These are phyloP conservation scores for Petrosia ficiformis DNA, from an alignment of 37 sponge, comb jelly and placozoan species.

Conservation along the genomic window DNA sequence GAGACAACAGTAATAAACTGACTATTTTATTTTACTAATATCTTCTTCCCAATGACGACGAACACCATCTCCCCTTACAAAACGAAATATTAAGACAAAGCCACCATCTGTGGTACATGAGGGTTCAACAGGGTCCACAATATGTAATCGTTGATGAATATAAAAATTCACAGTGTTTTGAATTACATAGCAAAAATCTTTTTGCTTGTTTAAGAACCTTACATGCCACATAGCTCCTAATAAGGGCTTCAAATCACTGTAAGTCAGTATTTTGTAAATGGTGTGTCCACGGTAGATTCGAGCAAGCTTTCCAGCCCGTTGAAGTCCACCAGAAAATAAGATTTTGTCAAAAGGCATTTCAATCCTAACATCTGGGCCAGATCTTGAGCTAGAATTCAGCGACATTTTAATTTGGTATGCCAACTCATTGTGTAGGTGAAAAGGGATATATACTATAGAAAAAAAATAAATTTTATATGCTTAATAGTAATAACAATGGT, in stretches of 20 bases:
- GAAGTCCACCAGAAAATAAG: conserved; percentile 19
- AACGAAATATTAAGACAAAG: too few relatives aligned
- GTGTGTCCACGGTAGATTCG: neutral
- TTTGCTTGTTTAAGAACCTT: neutral
- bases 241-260: conserved; percentile 1
- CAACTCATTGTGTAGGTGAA: conserved; percentile 12
- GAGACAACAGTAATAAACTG: too few relatives aligned
- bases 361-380: conserved; percentile 11
- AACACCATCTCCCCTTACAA: conserved; percentile 31
- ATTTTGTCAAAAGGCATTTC: conserved; percentile 22
- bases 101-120: too few relatives aligned
- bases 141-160: neutral
- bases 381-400: conserved; percentile 3
- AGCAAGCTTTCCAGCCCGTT: neutral
- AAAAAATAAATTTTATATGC: too few relatives aligned
- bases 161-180: neutral
- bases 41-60: too few relatives aligned
- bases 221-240: conserved; percentile 6
- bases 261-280: conserved; percentile 5
- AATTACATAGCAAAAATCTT: conserved; percentile 10
- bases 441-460: neutral
- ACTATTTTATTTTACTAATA: too few relatives aligned
- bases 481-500: too few relatives aligned
- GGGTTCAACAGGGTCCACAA: neutral
- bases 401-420: conserved; percentile 10